Percentiles rank a stretch among this genome's conserved stretches.
phyloP scores from a whole-genome alignment of 2,888 invertebrate genomes.

The Stenolophus ochropezus region DNA sequence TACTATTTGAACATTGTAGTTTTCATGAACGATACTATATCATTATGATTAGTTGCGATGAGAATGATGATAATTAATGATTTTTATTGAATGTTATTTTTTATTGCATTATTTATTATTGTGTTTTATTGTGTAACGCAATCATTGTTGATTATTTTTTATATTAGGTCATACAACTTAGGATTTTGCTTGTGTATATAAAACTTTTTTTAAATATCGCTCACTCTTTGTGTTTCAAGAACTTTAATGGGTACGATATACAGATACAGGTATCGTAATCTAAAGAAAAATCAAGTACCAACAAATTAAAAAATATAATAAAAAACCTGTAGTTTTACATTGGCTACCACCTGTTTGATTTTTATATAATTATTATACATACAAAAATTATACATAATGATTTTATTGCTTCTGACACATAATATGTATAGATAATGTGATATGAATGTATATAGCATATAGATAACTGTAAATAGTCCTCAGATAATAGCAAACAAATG shows the following conservation, averaged over 20 bases:
- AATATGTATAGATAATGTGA: constrained; percentile 60
- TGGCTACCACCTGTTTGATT: constrained; percentile 51
- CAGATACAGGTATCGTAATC: constrained; percentile 57
- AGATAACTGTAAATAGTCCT: constrained; percentile 60
- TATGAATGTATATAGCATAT: constrained; percentile 60
- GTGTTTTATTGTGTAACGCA: constrained; percentile 57
- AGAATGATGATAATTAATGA: constrained; percentile 51
- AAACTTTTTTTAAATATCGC: constrained; percentile 17
- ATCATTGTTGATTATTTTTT: constrained; percentile 60
- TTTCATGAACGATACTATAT: constrained; percentile 19
- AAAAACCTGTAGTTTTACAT: constrained; percentile 54
- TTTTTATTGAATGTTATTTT: constrained; percentile 60
- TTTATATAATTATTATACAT: constrained; percentile 59
- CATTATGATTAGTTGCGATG: constrained; percentile 36
- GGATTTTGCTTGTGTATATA: constrained; percentile 52
- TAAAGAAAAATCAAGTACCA: constrained; percentile 54
- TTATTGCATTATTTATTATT: constrained; percentile 60
- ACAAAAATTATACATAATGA: constrained; percentile 56
- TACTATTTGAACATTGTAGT: constrained; percentile 48
- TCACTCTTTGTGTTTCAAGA: constrained; percentile 11
- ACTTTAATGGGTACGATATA: constrained; percentile 52
- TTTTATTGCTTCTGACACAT: constrained; percentile 59
- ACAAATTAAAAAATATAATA: constrained; percentile 38
- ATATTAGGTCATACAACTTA: constrained; percentile 51
- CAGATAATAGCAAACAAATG: constrained; percentile 58